Evolutionary conservation across 2,888 invertebrate species (phyloP), one percentile per base, ranked within the genome.

Genomic region (Piscicola geometra): DNA sequence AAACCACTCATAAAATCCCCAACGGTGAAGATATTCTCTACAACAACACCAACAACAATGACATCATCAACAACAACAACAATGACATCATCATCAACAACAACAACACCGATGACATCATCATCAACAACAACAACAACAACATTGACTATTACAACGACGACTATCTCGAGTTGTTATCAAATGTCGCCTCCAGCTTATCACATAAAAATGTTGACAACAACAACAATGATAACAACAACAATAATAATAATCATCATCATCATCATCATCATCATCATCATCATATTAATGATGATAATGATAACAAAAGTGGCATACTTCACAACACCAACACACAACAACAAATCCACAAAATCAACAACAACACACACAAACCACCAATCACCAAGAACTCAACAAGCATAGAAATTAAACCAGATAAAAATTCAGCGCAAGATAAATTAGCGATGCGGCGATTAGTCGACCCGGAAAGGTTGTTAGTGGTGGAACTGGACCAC

Each of bases 401-500:
- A n/a, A n/a, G n/a, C n/a, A n/a, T n/a, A n/a, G n/a, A n/a, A n/a
- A n/a, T n/a, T n/a, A n/a, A n/a, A n/a, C n/a, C n/a, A n/a, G n/a
- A n/a, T n/a, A n/a, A n/a, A n/a, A n/a, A n/a, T n/a, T n/a, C n/a
- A n/a, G n/a, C n/a, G n/a, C n/a, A n/a, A n/a, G n/a, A n/a, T n/a
- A n/a, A n/a, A n/a, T n/a, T n/a, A n/a, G n/a, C n/a, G n/a, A n/a
- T n/a, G n/a, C n/a, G n/a, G n/a, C n/a, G n/a, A n/a, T n/a, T n/a
- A n/a, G n/a, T n/a, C 3, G 60, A 25, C 21, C 60, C 3, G 25
- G n/a, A 56, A 25, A 56, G 60, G 25, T 5, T 5, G 5, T 3
- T 18, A 3, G 21, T 56, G 60, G 25, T 56, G 25, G 12, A 56
- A n/a, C 5, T 56, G 60, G 73, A 73, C 36, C 73, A 73, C 28